These are phyloP conservation scores for Corydoras maculifer DNA, from an alignment of 2,113 vertebrate genomes.

Conservation along the genomic window DNA sequence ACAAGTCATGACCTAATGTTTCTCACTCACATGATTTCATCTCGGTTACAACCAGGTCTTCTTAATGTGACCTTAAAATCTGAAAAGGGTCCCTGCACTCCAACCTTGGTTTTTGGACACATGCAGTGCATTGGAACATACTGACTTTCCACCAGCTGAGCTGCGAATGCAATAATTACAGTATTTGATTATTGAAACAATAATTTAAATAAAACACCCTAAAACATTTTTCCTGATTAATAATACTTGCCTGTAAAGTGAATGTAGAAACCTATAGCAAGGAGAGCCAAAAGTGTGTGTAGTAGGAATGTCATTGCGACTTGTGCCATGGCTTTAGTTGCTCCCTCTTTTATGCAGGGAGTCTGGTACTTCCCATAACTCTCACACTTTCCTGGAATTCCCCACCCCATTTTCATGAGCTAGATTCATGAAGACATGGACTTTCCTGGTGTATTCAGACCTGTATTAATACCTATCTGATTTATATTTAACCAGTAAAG, in stretches of 20 bases:
- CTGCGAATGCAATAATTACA: constrained; percentile 36
- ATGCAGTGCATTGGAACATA: constrained; percentile 59
- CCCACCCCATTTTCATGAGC: neutral
- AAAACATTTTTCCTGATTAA: too few species aligned
- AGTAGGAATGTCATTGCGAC: neutral
- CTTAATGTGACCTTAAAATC: constrained; percentile 43
- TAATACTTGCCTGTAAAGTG: constrained; percentile 5
- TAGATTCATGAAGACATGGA: neutral
- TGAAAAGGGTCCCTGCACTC: constrained; percentile 44
- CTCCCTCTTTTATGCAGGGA: constrained; percentile 8
- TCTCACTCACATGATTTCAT: constrained; percentile 64
- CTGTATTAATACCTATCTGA: too few species aligned
- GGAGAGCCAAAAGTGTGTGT: constrained; percentile 4
- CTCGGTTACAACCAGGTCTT: constrained; percentile 48
- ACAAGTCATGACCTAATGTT: too few species aligned
- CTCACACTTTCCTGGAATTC: constrained; percentile 23
- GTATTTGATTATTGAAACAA: too few species aligned
- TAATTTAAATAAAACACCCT: too few species aligned
- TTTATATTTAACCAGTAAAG: too few species aligned
- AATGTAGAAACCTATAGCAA: constrained; percentile 8
- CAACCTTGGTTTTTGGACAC: constrained; percentile 38
- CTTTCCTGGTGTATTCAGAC: neutral
- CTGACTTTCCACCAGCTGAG: constrained; percentile 37
- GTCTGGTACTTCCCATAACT: constrained; percentile 23
- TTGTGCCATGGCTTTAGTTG: neutral